Conservation (phyloP, 2,113 vertebrate species). For the Peromyscus californicus region DNA sequence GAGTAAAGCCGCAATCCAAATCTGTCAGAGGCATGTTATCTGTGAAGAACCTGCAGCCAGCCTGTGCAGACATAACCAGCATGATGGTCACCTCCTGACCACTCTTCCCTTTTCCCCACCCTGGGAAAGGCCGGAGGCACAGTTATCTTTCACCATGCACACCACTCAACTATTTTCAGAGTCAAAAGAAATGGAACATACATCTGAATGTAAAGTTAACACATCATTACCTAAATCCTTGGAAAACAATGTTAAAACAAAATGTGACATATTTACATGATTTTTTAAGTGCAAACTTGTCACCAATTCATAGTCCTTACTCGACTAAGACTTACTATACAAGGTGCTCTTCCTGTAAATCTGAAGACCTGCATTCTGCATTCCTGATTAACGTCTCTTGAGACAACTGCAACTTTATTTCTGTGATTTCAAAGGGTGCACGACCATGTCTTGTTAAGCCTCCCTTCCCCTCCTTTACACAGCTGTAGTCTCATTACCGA, state of each 20-base stretch:
- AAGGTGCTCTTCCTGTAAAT: slow-evolving; percentile 89
- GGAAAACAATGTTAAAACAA: slow-evolving; percentile 87
- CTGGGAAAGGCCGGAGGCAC: not conserved
- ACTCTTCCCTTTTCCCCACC: slow-evolving; percentile 2
- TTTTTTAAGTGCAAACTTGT: slow-evolving; percentile 95
- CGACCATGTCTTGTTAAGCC: not conserved
- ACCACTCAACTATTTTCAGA: slow-evolving; percentile 65
- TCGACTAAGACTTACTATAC: slow-evolving; percentile 87
- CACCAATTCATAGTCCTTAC: slow-evolving; percentile 89
- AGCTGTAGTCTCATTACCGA: slow-evolving; percentile 87
- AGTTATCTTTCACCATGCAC: not conserved
- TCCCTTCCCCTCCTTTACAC: not conserved
- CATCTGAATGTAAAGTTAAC: slow-evolving; percentile 81
- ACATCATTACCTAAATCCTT: slow-evolving; percentile 85
- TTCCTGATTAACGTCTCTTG: slow-evolving; percentile 87
- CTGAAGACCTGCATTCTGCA: slow-evolving; percentile 82
- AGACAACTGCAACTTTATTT: slow-evolving; percentile 84
- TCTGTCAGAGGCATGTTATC: slow-evolving; percentile 19
- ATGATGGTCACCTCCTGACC: not conserved
- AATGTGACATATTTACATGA: slow-evolving; percentile 91
- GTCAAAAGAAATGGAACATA: slow-evolving; percentile 72
- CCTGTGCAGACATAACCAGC: not conserved
- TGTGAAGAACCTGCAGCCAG: fast-evolving
- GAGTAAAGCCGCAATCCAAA: not conserved
- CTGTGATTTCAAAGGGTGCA: slow-evolving; percentile 37